These are phyloP conservation scores for Arremon brunneinucha DNA, from an alignment of 2,797 vertebrate species.

Conservation along the genomic window DNA sequence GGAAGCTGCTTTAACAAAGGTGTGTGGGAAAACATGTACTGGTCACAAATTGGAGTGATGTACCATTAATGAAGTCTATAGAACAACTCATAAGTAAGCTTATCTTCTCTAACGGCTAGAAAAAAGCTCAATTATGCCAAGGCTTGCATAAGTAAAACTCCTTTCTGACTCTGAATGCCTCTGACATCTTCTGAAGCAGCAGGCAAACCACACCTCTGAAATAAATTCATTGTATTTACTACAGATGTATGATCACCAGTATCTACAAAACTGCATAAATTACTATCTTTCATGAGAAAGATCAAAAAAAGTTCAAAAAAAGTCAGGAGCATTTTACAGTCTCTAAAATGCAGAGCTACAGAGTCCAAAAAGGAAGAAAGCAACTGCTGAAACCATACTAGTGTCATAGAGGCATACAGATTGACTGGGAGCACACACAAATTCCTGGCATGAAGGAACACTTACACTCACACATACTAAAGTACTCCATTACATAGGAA, in stretches of 20 bases:
- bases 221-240: not conserved
- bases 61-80: not conserved
- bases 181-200: not conserved
- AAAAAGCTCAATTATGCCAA: not conserved
- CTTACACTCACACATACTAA: not conserved
- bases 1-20: not conserved
- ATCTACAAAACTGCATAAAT: not conserved
- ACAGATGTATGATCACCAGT: not conserved
- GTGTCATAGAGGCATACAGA: not conserved
- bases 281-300: not conserved
- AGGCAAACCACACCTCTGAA: not conserved
- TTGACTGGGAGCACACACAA: not conserved
- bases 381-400: not conserved
- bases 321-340: not conserved
- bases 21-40: not conserved
- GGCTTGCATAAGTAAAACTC: not conserved
- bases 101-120: not conserved
- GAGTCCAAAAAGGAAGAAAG: not conserved
- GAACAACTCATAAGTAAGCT: not conserved
- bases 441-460: not conserved
- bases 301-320: not conserved
- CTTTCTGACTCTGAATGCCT: not conserved
- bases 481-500: not conserved
- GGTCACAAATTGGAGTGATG: not conserved
- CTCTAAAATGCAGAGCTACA: not conserved